Conservation (phyloP, 2,888 invertebrate genomes). For the Heliconius cydno region DNA sequence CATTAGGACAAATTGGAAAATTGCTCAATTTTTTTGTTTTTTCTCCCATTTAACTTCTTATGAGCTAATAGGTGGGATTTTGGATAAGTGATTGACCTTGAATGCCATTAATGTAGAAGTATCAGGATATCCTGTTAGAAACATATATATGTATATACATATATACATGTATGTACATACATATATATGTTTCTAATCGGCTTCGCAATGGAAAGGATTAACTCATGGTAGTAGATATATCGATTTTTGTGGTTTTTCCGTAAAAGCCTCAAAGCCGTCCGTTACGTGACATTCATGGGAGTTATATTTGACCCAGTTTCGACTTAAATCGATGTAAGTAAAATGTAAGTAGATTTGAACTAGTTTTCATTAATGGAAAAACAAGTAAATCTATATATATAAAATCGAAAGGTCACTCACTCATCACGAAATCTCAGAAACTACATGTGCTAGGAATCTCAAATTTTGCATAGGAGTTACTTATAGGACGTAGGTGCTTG, state of each 20-base stretch:
- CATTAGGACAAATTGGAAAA: no score
- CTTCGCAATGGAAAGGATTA: constrained; percentile 36
- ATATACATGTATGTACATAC: not conserved
- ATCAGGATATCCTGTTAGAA: not conserved
- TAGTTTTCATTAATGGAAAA: not conserved
- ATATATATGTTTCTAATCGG: not conserved
- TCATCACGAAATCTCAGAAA: no score
- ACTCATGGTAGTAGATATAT: constrained; percentile 32
- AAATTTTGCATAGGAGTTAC: no score
- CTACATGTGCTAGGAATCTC: no score
- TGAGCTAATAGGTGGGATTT: no score
- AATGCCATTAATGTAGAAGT: not conserved
- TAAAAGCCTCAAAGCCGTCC: constrained; percentile 34
- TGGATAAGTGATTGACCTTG: not conserved
- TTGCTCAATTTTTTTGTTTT: not conserved
- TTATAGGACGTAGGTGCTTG: no score
- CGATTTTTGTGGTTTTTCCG: constrained; percentile 41
- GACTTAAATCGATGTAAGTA: constrained; percentile 23
- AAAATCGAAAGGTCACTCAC: no score
- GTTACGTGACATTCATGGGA: constrained; percentile 43
- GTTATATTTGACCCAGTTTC: constrained; percentile 44
- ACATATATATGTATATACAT: no score
- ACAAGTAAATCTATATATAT: no score
- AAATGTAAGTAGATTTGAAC: not conserved
- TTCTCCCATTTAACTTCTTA: not conserved